Evolutionary conservation across 2,797 vertebrate genomes (phyloP).

Genomic region (Australoheros facetus): DNA sequence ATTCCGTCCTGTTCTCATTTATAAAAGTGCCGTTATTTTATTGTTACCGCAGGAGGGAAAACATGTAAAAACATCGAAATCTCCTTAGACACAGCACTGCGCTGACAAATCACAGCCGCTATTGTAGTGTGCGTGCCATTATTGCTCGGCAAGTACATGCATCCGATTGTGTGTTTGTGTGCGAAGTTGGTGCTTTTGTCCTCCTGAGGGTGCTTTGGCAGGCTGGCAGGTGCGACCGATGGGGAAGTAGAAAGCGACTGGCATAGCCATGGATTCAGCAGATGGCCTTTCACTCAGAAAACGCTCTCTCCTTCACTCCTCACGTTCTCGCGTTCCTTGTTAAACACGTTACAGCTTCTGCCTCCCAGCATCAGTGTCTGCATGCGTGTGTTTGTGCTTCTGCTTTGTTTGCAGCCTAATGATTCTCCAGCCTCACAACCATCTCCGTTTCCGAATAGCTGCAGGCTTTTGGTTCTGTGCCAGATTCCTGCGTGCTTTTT

Average conservation of each 20-base stretch:
- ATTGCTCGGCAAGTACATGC: slow-evolving; percentile 43
- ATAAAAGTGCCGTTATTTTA: slow-evolving; percentile 73
- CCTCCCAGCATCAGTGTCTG: slow-evolving; percentile 41
- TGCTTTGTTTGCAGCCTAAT: slow-evolving; percentile 59
- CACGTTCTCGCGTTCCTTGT: slow-evolving; percentile 68
- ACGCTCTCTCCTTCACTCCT: slow-evolving; percentile 44
- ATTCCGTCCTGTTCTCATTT: slow-evolving; percentile 71
- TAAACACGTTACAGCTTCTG: slow-evolving; percentile 64
- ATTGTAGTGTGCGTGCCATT: slow-evolving; percentile 63
- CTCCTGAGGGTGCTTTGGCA: slow-evolving; percentile 70
- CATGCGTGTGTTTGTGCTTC: slow-evolving; percentile 20
- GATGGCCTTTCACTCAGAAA: slow-evolving; percentile 77
- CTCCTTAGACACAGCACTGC: slow-evolving; percentile 64
- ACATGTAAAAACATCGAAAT: slow-evolving; percentile 71
- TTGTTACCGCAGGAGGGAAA: slow-evolving; percentile 73
- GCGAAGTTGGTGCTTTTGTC: slow-evolving; percentile 64
- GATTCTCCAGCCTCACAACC: slow-evolving; percentile 45
- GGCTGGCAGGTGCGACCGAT: slow-evolving; percentile 70
- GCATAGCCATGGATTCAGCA: slow-evolving; percentile 67
- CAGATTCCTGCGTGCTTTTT: slow-evolving; percentile 41
- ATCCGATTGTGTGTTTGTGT: slow-evolving; percentile 33
- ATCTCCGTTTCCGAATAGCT: slow-evolving; percentile 38
- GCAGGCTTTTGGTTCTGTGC: slow-evolving; percentile 42
- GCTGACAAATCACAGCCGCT: slow-evolving; percentile 76
- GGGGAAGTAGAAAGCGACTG: slow-evolving; percentile 58